Evolutionary conservation across 2,113 vertebrate species (phyloP).

Genomic region (Neopipo cinnamomea): DNA sequence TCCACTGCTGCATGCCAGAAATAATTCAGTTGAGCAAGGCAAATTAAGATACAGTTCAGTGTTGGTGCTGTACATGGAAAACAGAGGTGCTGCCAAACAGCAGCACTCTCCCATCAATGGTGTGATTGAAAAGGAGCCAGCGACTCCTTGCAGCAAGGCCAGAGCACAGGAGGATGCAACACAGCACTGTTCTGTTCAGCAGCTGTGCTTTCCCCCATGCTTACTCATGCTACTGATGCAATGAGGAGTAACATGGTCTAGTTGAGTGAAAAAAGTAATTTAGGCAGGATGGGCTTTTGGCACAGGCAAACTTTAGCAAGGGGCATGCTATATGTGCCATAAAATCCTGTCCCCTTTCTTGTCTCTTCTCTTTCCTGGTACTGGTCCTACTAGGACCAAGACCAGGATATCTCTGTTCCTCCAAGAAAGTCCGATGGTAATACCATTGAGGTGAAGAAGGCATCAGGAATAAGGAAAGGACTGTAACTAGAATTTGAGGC

Average conservation of each 20-base stretch:
- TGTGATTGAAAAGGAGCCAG: neutral
- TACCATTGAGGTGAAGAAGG: neutral
- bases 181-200: neutral
- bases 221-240: neutral
- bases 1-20: neutral
- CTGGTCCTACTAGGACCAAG: neutral
- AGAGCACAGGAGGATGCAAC: neutral
- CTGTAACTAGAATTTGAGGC: neutral
- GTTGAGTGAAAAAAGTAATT: neutral
- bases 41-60: neutral
- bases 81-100: neutral
- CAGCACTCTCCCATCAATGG: neutral
- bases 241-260: neutral
- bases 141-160: neutral
- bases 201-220: neutral
- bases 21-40: neutral
- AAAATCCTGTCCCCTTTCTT: neutral
- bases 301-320: neutral
- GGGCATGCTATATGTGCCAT: too few species aligned
- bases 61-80: neutral
- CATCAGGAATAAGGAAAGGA: neutral
- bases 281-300: neutral
- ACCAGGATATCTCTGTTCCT: neutral
- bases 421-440: neutral
- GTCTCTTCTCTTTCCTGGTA: neutral